Evolutionary conservation across 2,113 vertebrate species (phyloP).

Genomic region (Neolamprologus variostigma): DNA sequence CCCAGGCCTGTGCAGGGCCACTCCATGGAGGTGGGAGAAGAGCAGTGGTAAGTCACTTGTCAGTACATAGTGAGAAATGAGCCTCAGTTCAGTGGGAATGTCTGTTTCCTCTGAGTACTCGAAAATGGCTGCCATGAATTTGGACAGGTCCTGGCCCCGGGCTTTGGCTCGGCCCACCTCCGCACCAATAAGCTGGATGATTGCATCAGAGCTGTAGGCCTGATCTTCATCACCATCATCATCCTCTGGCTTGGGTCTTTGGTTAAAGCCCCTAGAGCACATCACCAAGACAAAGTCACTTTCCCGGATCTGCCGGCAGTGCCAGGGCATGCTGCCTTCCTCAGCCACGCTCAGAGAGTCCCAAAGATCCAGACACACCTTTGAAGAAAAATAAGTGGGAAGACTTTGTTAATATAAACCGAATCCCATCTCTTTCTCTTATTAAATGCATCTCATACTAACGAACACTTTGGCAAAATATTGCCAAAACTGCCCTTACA

Average conservation of each 20-base stretch:
- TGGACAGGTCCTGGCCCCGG: constrained; percentile 59
- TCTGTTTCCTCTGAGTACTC: constrained; percentile 64
- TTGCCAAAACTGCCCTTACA: not conserved
- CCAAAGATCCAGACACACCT: constrained; percentile 76
- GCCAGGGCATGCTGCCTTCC: constrained; percentile 67
- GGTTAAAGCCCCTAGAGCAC: constrained; percentile 57
- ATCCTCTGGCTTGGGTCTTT: not conserved
- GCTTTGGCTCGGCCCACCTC: constrained; percentile 60
- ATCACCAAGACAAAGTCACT: constrained; percentile 70
- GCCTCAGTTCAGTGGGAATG: constrained; percentile 59
- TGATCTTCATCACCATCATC: not conserved
- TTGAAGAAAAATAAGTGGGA: not conserved
- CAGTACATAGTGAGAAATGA: constrained; percentile 64
- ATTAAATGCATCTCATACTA: not conserved
- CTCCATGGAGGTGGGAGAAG: constrained; percentile 71
- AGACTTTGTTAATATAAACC: not conserved
- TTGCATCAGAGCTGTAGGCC: not conserved
- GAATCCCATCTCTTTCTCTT: not conserved
- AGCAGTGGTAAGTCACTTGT: constrained; percentile 62
- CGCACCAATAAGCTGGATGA: constrained; percentile 57
- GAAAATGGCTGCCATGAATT: constrained; percentile 71
- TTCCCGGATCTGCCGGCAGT: constrained; percentile 59
- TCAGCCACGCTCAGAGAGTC: constrained; percentile 61
- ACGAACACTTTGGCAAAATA: not conserved
- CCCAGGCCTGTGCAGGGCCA: constrained; percentile 67